A percentile compares a stretch with the other conserved stretches of the same genome.
Evolutionary conservation across 2,888 invertebrate species (phyloP).

Genomic region (Cybosia mesomella): DNA sequence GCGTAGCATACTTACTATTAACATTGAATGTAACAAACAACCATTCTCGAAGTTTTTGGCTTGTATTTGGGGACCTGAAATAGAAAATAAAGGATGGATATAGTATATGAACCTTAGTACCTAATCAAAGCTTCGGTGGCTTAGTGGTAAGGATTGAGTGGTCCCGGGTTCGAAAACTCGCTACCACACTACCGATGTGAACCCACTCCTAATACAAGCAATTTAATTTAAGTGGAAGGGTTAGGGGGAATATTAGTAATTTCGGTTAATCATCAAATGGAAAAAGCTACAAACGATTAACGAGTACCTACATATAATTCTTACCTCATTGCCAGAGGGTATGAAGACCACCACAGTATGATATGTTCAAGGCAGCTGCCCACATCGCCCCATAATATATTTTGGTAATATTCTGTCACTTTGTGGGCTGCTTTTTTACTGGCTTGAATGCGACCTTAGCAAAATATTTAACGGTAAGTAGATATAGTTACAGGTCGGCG

Average conservation of each 20-base stretch:
- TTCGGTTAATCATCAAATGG: too few relatives aligned
- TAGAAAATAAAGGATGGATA: not conserved
- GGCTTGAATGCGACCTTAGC: slow-evolving; percentile 87
- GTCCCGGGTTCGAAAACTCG: too few relatives aligned
- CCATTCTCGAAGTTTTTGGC: slow-evolving; percentile 90
- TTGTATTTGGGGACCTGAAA: slow-evolving; percentile 86
- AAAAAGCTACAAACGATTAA: too few relatives aligned
- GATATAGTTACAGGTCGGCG: too few relatives aligned
- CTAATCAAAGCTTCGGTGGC: too few relatives aligned
- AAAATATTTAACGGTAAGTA: too few relatives aligned
- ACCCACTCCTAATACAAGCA: too few relatives aligned
- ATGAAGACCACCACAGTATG: slow-evolving; percentile 94
- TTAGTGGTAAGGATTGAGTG: too few relatives aligned
- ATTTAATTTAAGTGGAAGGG: too few relatives aligned
- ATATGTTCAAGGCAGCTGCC: slow-evolving; percentile 93
- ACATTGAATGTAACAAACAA: slow-evolving; percentile 86
- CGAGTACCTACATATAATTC: too few relatives aligned
- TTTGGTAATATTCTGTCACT: slow-evolving; percentile 90
- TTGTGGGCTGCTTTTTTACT: slow-evolving; percentile 88
- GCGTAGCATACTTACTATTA: slow-evolving; percentile 77
- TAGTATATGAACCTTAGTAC: not conserved
- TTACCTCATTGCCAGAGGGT: slow-evolving; percentile 89
- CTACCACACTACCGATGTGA: too few relatives aligned
- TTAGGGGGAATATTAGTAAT: too few relatives aligned
- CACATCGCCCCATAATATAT: slow-evolving; percentile 93